These are phyloP conservation scores for Meandrina meandrites DNA, from an alignment of 92 coral and sea anemone species.

Conservation along the genomic window DNA sequence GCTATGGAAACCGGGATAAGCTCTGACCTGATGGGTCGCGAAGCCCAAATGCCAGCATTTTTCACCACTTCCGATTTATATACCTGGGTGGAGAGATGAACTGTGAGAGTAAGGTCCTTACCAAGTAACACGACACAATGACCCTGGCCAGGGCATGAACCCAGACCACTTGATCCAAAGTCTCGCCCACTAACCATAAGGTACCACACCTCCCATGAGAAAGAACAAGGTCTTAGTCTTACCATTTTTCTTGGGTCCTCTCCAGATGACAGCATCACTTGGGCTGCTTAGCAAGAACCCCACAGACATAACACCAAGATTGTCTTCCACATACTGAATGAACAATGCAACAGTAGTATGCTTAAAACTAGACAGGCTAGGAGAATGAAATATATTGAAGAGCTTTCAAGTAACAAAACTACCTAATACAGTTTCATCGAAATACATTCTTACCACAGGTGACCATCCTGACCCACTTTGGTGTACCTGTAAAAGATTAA, in stretches of 20 bases:
- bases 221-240: neutral
- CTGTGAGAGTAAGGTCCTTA: neutral
- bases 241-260: slow-evolving; percentile 99
- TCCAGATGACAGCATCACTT: slow-evolving; percentile 98
- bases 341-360: neutral
- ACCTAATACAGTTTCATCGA: neutral
- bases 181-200: neutral
- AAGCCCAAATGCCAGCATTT: neutral
- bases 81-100: neutral
- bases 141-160: neutral
- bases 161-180: neutral
- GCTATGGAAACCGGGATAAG: no score
- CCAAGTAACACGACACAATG: neutral
- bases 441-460: slow-evolving; percentile 80
- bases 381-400: no score
- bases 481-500: slow-evolving; percentile 74
- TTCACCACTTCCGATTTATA: neutral
- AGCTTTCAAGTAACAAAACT: neutral
- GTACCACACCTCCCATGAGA: no score
- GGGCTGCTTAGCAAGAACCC: slow-evolving; percentile 95
- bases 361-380: neutral
- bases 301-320: slow-evolving; percentile 98
- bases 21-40: no score
- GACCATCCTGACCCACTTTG: slow-evolving; percentile 99
- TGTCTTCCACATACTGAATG: slow-evolving; percentile 92